A percentile compares a stretch with the other conserved stretches of the same genome.
phyloP scores from a whole-genome alignment of 1,140 invertebrate genomes.

The Diorhabda sublineata region DNA sequence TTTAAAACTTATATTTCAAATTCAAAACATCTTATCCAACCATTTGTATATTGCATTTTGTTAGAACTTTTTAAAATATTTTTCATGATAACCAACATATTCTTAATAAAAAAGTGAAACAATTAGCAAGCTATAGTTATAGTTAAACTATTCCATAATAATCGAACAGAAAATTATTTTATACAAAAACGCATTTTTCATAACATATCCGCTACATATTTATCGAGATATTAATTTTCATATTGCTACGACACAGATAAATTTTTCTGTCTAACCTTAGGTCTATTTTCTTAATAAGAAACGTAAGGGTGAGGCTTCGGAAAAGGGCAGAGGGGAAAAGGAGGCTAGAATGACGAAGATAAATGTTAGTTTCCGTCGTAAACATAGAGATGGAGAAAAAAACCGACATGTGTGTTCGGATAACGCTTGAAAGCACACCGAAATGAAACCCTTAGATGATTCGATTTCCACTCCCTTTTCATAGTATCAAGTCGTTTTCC shows the following conservation, averaged over 20 bases:
- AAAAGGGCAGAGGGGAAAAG: not conserved
- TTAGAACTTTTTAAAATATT: too few relatives aligned
- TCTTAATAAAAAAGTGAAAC: too few relatives aligned
- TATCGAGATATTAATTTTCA: conserved; percentile 1
- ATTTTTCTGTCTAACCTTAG: conserved; percentile 12
- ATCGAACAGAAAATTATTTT: too few relatives aligned
- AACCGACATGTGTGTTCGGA: conserved; percentile 28
- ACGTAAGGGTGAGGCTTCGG: conserved; percentile 18
- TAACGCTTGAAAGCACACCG: conserved; percentile 27
- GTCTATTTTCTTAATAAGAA: conserved; percentile 22
- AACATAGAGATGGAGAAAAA: conserved; percentile 26
- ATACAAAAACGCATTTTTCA: not conserved
- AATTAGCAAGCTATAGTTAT: too few relatives aligned
- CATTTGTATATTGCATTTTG: too few relatives aligned
- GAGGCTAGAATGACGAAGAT: conserved; percentile 27
- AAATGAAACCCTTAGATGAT: conserved; percentile 25
- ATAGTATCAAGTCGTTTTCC: not conserved
- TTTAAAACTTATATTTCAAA: too few relatives aligned
- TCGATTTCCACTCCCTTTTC: conserved; percentile 15
- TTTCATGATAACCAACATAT: too few relatives aligned
- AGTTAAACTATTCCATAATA: too few relatives aligned
- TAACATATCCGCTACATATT: not conserved
- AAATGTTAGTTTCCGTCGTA: conserved; percentile 29
- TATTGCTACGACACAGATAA: not conserved
- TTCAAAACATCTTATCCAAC: too few relatives aligned